Conservation (phyloP, 2,113 vertebrate species). For the Ploceus nigricollis region DNA sequence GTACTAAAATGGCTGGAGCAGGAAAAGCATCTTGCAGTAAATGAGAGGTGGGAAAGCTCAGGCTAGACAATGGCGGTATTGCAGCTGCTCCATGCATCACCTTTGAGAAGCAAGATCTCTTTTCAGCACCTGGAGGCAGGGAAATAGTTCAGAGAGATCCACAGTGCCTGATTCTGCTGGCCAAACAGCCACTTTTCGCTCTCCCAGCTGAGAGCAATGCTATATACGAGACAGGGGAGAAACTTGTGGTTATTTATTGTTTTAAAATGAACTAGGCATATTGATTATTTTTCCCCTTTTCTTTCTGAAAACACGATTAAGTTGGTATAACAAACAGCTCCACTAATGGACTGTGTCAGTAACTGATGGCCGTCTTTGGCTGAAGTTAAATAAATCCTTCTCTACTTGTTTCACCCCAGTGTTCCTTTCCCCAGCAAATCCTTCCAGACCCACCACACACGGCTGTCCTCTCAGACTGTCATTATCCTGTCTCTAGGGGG, state of each 20-base stretch:
- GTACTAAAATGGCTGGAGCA: neutral
- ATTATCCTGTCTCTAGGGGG: neutral
- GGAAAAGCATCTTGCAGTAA: neutral
- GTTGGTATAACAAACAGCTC: conserved; percentile 9
- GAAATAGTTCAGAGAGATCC: neutral
- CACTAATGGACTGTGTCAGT: conserved; percentile 12
- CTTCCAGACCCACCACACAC: neutral
- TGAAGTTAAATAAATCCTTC: neutral
- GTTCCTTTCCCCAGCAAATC: neutral
- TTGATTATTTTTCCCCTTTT: conserved; percentile 44
- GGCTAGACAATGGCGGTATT: neutral
- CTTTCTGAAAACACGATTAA: neutral
- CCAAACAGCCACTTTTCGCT: neutral
- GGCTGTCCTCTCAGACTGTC: rapidly evolving
- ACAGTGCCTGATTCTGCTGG: neutral
- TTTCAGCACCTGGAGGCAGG: neutral
- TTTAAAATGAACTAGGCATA: conserved; percentile 39
- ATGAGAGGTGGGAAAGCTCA: neutral
- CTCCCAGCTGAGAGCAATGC: neutral
- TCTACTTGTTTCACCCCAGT: neutral
- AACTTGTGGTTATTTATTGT: conserved; percentile 2
- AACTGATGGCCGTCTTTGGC: neutral
- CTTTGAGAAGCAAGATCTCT: neutral
- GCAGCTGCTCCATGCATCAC: neutral
- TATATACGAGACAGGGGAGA: neutral